Conservation (phyloP, 1,140 invertebrate species). For the Drosophila ercepeae region DNA sequence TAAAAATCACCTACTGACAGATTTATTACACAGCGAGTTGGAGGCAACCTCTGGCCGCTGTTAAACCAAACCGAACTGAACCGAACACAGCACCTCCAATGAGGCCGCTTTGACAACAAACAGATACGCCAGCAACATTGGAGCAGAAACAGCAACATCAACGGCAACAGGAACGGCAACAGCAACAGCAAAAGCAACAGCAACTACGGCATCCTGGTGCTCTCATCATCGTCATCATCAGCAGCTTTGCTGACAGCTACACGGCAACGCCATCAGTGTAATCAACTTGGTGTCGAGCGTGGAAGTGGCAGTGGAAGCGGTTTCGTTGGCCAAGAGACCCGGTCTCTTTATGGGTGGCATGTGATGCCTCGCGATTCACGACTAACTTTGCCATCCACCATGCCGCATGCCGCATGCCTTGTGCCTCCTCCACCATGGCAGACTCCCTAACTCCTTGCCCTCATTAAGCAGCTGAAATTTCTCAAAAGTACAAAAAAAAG, state of each 20-base stretch:
- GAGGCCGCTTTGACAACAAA: conserved; percentile 74
- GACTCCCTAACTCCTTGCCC: conserved; percentile 60
- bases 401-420: neutral
- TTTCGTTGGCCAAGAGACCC: conserved; percentile 23
- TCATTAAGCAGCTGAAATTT: conserved; percentile 71
- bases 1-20: conserved; percentile 82
- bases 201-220: conserved; percentile 62
- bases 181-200: conserved; percentile 21
- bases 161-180: conserved; percentile 33
- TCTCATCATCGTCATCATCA: conserved; percentile 81
- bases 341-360: conserved; percentile 73
- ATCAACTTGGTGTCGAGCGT: conserved; percentile 75
- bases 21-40: conserved; percentile 74
- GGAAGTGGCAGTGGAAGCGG: conserved; percentile 24
- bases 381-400: conserved; percentile 31
- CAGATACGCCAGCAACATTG: conserved; percentile 67
- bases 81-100: conserved; percentile 18
- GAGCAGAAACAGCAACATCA: conserved; percentile 53
- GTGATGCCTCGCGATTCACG: conserved; percentile 42
- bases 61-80: conserved; percentile 15
- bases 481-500: conserved; percentile 23
- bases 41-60: conserved; percentile 51
- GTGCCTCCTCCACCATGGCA: conserved; percentile 9
- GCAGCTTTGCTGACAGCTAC: conserved; percentile 79
- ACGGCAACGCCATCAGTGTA: conserved; percentile 81